Evolutionary conservation across 1,140 invertebrate genomes (phyloP).

Genomic region (Heliconius himera): DNA sequence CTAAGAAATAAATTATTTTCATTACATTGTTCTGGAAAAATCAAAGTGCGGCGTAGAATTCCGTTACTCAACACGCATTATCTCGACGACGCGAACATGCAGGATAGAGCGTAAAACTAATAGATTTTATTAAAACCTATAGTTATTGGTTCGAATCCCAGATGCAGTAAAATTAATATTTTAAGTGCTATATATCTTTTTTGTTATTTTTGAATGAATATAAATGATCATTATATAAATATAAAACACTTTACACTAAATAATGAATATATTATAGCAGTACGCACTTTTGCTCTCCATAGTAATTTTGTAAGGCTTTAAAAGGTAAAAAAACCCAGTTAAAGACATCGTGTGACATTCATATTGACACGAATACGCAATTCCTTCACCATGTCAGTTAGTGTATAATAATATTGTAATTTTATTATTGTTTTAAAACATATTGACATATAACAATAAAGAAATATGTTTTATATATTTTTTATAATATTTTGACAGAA

Average conservation of each 20-base stretch:
- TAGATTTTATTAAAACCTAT: not conserved
- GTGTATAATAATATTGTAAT: not conserved
- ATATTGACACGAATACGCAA: constrained; percentile 1
- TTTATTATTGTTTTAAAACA: not conserved
- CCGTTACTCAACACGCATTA: too few relatives aligned
- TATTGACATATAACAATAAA: not conserved
- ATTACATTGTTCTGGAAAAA: too few relatives aligned
- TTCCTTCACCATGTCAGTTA: not conserved
- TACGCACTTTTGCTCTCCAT: not conserved
- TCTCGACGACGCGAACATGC: too few relatives aligned
- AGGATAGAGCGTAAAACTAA: too few relatives aligned
- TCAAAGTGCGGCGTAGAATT: too few relatives aligned
- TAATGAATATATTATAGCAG: not conserved
- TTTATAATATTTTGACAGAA: not conserved
- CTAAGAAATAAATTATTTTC: too few relatives aligned
- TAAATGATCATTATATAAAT: not conserved
- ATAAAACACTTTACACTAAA: not conserved
- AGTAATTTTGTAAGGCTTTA: constrained; percentile 7
- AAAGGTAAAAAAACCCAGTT: not conserved
- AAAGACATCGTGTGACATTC: not conserved
- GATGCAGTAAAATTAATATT: not conserved
- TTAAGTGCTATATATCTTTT: too few relatives aligned
- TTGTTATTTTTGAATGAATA: not conserved
- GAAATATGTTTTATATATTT: not conserved
- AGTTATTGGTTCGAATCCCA: not conserved